A percentile compares a stretch with the other conserved stretches of the same genome.
phyloP scores from a whole-genome alignment of 2,888 invertebrate genomes.

The Alviniconcha strummeri region DNA sequence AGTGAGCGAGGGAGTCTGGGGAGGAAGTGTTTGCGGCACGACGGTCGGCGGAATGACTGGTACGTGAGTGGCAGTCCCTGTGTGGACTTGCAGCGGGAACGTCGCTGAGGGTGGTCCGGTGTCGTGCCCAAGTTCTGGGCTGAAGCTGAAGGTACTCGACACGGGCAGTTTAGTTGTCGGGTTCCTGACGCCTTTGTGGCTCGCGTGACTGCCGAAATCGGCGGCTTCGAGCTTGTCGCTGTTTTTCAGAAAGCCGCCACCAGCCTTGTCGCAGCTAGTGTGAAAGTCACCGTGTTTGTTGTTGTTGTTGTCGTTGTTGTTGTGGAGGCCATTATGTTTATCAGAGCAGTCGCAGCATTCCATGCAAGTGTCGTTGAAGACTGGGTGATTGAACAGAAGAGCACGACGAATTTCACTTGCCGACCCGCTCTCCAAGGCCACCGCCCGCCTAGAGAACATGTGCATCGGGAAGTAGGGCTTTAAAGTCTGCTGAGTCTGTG shows the following conservation, averaged over 20 bases:
- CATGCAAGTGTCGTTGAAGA: neutral
- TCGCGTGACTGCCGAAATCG: too few species aligned
- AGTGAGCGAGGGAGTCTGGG: neutral
- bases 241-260: neutral
- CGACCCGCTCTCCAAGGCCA: neutral
- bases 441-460: neutral
- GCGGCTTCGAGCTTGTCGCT: neutral
- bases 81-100: too few species aligned
- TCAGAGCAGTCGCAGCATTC: neutral
- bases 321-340: too few species aligned
- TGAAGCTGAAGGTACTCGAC: neutral
- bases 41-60: too few species aligned
- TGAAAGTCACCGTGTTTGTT: neutral
- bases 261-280: too few species aligned
- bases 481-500: neutral
- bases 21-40: too few species aligned
- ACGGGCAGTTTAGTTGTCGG: neutral
- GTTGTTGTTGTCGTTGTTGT: neutral
- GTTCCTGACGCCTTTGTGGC: too few species aligned
- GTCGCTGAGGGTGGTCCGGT: too few species aligned
- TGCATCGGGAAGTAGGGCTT: neutral
- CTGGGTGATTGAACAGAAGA: slow-evolving; percentile 28
- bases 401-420: slow-evolving; percentile 27
- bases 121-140: neutral
- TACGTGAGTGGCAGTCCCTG: too few species aligned